phyloP scores from a whole-genome alignment of 2,113 vertebrate genomes.

The Grallaria varia region DNA sequence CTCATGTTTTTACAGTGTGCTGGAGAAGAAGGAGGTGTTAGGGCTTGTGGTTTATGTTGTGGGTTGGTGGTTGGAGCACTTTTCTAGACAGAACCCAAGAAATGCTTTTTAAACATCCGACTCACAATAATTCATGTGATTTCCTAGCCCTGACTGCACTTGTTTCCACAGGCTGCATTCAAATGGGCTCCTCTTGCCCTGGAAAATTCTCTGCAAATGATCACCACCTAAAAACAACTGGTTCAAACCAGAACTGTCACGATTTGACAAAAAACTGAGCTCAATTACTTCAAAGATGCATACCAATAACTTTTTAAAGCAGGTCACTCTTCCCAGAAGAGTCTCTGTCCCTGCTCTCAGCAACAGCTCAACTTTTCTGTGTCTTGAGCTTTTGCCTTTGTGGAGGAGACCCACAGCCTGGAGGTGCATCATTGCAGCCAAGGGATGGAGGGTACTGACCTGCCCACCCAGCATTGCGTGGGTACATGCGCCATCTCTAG shows the following conservation, averaged over 20 bases:
- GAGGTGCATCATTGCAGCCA: neutral
- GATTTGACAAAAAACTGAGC: neutral
- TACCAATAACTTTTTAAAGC: neutral
- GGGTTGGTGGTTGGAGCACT: neutral
- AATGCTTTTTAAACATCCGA: neutral
- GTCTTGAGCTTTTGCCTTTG: neutral
- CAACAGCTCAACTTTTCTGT: neutral
- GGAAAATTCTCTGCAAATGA: neutral
- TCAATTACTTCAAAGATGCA: neutral
- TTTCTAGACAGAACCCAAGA: neutral
- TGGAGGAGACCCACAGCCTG: neutral
- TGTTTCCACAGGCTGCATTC: neutral
- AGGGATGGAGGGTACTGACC: neutral
- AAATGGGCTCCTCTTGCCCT: neutral
- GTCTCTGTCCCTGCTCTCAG: neutral
- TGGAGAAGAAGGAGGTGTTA: neutral
- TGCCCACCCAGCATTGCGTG: rapidly evolving
- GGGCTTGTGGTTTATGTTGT: neutral
- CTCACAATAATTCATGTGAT: neutral
- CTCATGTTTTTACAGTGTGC: neutral
- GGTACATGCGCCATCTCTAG: neutral
- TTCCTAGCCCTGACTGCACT: rapidly evolving
- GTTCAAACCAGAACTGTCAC: neutral
- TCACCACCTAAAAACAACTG: rapidly evolving
- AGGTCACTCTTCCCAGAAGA: neutral